phyloP scores from a whole-genome alignment of 2,797 vertebrate species.

The Ctenosaura bakeri region DNA sequence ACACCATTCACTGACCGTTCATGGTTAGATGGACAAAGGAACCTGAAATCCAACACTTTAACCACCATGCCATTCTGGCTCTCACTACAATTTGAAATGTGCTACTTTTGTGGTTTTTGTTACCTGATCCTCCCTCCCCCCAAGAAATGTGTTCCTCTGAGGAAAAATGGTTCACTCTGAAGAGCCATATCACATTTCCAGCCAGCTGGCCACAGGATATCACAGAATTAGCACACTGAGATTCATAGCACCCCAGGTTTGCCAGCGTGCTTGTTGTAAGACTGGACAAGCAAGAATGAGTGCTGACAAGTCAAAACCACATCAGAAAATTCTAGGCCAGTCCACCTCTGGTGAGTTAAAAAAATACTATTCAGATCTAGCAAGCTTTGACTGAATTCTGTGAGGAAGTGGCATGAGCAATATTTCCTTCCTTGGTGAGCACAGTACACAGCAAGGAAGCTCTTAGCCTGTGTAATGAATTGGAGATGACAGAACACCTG shows the following conservation, averaged over 20 bases:
- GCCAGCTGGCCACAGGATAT: neutral
- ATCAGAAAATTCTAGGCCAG: conserved; percentile 42
- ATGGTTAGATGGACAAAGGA: neutral
- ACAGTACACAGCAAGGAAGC: neutral
- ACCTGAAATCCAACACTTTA: neutral
- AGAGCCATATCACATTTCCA: neutral
- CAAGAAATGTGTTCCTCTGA: conserved; percentile 6
- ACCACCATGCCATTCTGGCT: neutral
- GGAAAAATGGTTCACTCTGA: conserved; percentile 33
- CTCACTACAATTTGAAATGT: neutral
- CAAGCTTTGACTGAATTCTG: conserved; percentile 37
- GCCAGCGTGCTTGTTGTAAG: neutral
- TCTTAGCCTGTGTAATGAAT: conserved; percentile 44
- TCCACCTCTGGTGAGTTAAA: conserved; percentile 24
- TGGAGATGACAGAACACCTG: conserved; percentile 51
- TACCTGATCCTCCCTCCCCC: neutral
- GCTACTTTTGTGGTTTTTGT: neutral
- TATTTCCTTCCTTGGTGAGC: conserved; percentile 34
- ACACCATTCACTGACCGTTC: neutral
- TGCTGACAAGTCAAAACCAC: conserved; percentile 50
- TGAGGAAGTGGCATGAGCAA: conserved; percentile 32
- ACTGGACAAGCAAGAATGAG: conserved; percentile 13
- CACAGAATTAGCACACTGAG: neutral
- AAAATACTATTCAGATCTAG: conserved; percentile 29
- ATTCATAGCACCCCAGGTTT: neutral